A percentile compares a stretch with the other conserved stretches of the same genome.
These are phyloP conservation scores for Periophthalmus modestus DNA, from an alignment of 2,113 vertebrate genomes.

Conservation along the genomic window DNA sequence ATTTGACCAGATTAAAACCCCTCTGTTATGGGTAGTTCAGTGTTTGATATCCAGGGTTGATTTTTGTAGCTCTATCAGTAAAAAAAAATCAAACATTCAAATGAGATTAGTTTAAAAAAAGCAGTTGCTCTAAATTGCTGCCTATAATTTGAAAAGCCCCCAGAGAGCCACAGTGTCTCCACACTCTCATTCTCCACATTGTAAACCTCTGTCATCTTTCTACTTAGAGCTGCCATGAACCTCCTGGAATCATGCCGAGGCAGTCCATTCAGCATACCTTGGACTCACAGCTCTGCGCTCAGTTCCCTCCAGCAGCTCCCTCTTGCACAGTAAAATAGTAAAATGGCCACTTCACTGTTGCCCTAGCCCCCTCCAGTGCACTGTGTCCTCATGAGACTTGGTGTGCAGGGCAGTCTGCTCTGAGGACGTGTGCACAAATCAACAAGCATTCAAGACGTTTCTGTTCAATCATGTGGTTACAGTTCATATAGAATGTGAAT, in stretches of 20 bases:
- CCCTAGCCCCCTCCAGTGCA: constrained; percentile 1
- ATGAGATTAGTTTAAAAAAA: not conserved
- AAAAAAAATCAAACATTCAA: not conserved
- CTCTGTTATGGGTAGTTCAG: too few relatives aligned
- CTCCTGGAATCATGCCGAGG: constrained; percentile 58
- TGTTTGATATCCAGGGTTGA: too few relatives aligned
- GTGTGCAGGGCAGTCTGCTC: not conserved
- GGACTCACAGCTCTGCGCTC: constrained; percentile 37
- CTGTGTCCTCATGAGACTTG: constrained; percentile 39
- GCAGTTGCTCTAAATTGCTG: not conserved
- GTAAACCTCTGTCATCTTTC: constrained; percentile 40
- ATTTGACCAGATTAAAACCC: too few relatives aligned
- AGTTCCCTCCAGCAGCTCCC: constrained; percentile 37
- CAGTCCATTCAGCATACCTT: constrained; percentile 60
- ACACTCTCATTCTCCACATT: constrained; percentile 22
- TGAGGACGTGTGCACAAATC: constrained; percentile 2
- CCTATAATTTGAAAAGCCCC: not conserved
- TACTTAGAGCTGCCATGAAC: constrained; percentile 45
- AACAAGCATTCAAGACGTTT: not conserved
- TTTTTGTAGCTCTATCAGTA: not conserved
- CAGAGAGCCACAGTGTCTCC: constrained; percentile 6
- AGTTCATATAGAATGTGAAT: not conserved
- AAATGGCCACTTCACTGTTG: constrained; percentile 54
- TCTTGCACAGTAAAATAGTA: constrained; percentile 49
- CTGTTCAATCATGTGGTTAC: not conserved